Percentiles rank a stretch among this genome's conserved stretches.
Evolutionary conservation across 2,888 invertebrate species (phyloP).

Genomic region (Nineta flava): DNA sequence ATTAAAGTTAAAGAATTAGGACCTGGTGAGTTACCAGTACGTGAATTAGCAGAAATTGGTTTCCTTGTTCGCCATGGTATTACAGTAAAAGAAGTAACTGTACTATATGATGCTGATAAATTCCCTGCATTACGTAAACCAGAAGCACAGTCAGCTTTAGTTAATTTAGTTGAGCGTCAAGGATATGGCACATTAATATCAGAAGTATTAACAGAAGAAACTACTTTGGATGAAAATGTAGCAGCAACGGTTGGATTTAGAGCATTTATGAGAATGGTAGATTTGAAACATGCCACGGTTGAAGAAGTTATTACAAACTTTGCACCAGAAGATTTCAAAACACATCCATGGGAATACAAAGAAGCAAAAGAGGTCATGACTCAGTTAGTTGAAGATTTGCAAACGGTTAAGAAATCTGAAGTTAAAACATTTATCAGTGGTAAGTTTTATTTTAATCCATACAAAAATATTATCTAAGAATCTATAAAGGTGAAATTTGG

Average conservation of each 20-base stretch:
- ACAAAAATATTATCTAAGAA: too few species aligned
- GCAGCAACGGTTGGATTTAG: conserved; percentile 72
- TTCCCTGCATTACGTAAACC: conserved; percentile 67
- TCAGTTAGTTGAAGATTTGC: not conserved
- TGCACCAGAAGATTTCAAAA: conserved; percentile 68
- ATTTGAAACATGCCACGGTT: conserved; percentile 60
- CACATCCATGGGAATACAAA: conserved; percentile 63
- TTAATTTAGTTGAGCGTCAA: conserved; percentile 68
- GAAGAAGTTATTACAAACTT: conserved; percentile 74
- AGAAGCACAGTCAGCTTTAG: conserved; percentile 70
- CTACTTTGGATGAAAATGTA: conserved; percentile 57
- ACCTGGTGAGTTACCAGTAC: conserved; percentile 58
- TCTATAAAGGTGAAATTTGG: too few species aligned
- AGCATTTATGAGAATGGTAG: conserved; percentile 75
- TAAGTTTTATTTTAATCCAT: not conserved
- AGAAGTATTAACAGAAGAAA: conserved; percentile 67
- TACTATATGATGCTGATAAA: conserved; percentile 59
- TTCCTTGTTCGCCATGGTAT: conserved; percentile 61
- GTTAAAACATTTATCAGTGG: not conserved
- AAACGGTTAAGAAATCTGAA: not conserved
- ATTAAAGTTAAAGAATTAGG: conserved; percentile 67
- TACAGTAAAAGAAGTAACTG: conserved; percentile 57
- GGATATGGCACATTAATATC: conserved; percentile 68
- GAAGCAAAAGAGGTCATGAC: conserved; percentile 34
- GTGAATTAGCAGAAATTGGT: conserved; percentile 71